phyloP scores from a whole-genome alignment of 2,113 vertebrate genomes.

The Phyllostomus hastatus region DNA sequence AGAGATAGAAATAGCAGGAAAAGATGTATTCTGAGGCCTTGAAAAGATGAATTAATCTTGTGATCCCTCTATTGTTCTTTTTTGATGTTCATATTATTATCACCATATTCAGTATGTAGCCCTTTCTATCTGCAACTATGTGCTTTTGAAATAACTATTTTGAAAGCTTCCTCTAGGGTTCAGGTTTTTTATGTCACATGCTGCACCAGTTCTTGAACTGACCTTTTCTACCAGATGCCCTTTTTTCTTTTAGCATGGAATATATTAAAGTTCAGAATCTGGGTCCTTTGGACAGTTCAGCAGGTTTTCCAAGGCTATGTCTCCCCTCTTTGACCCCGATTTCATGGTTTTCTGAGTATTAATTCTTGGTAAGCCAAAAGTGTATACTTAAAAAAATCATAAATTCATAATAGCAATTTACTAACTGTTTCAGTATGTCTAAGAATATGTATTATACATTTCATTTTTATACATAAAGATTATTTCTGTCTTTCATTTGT shows the following conservation, averaged over 20 bases:
- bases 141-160: not conserved
- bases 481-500: not conserved
- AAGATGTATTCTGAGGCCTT: slow-evolving; percentile 1
- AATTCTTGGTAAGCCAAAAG: not conserved
- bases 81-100: not conserved
- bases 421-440: not conserved
- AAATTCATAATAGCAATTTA: not conserved
- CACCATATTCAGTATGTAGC: not conserved
- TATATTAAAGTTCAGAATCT: not conserved
- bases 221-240: not conserved
- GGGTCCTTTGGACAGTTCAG: not conserved
- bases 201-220: not conserved
- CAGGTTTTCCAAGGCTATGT: not conserved
- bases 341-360: not conserved
- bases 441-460: not conserved
- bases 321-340: not conserved
- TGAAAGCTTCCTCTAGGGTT: not conserved
- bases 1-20: not conserved
- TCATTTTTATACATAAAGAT: not conserved
- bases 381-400: not conserved
- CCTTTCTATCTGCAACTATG: not conserved
- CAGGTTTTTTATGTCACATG: not conserved
- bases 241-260: not conserved
- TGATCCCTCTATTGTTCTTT: not conserved
- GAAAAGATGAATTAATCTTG: not conserved